Evolutionary conservation across 2,113 vertebrate genomes (phyloP).

Genomic region (Gallinago paraguaiae): DNA sequence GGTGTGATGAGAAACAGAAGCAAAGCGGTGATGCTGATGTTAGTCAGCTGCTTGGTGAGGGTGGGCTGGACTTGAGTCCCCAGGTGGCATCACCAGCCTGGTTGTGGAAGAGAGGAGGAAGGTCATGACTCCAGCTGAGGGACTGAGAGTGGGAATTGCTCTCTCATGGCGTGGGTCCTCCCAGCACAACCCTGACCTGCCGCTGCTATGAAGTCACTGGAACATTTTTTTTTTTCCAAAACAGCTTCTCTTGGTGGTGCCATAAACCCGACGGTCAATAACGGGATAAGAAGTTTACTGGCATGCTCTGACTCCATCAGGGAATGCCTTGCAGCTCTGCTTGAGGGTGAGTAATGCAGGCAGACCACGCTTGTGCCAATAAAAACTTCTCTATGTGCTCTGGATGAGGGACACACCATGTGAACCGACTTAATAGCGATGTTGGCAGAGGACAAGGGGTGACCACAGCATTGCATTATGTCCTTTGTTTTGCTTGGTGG

Average conservation of each 20-base stretch:
- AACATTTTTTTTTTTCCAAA: not conserved
- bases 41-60: not conserved
- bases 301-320: not conserved
- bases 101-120: not conserved
- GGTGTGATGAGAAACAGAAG: not conserved
- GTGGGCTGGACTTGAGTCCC: not conserved
- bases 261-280: not conserved
- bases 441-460: not conserved
- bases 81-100: fast-evolving
- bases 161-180: fast-evolving
- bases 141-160: not conserved
- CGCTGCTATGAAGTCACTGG: not conserved
- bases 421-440: not conserved
- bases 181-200: not conserved
- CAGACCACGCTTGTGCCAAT: not conserved
- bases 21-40: not conserved
- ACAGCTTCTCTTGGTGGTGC: not conserved
- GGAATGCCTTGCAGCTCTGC: not conserved
- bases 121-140: not conserved
- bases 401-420: not conserved
- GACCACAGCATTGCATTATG: not conserved
- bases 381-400: not conserved
- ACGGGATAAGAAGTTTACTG: not conserved
- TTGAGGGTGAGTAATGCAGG: not conserved
- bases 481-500: not conserved